Conservation (phyloP, 2,113 vertebrate species). For the Xiphophorus hellerii region DNA sequence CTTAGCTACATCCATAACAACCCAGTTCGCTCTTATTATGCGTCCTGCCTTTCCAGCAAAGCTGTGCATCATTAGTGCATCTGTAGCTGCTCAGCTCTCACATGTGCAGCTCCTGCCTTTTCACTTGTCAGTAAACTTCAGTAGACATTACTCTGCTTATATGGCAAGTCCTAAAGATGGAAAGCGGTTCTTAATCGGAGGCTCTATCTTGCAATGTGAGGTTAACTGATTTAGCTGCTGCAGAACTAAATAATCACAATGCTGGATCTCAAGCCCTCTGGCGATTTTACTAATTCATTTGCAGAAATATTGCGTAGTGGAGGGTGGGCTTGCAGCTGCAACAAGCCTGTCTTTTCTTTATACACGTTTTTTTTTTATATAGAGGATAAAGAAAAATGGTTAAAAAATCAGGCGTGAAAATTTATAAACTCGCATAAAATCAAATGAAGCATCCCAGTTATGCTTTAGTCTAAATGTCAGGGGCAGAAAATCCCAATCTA, state of each 20-base stretch:
- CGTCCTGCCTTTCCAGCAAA: background rate
- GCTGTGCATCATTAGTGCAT: background rate
- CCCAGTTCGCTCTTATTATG: background rate
- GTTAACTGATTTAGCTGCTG: slow-evolving; percentile 20
- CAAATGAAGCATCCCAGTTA: background rate
- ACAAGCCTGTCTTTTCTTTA: background rate
- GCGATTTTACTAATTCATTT: slow-evolving; percentile 24
- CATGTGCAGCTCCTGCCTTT: background rate
- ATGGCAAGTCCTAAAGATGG: background rate
- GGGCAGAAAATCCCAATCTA: background rate
- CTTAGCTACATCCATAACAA: background rate
- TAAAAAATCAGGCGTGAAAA: background rate
- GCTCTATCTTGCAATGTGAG: background rate
- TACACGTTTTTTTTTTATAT: too few relatives aligned
- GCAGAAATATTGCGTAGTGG: slow-evolving; percentile 26
- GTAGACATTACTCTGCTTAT: background rate
- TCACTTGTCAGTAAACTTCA: background rate
- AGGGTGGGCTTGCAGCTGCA: slow-evolving; percentile 5
- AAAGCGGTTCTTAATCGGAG: background rate
- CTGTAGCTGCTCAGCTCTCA: background rate
- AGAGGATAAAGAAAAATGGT: background rate
- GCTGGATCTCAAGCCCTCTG: background rate
- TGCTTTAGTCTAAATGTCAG: background rate
- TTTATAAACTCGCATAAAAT: background rate
- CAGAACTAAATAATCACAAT: slow-evolving; percentile 9